These are phyloP conservation scores for Buphagus erythrorhynchus DNA, from an alignment of 2,797 vertebrate species.

Conservation along the genomic window DNA sequence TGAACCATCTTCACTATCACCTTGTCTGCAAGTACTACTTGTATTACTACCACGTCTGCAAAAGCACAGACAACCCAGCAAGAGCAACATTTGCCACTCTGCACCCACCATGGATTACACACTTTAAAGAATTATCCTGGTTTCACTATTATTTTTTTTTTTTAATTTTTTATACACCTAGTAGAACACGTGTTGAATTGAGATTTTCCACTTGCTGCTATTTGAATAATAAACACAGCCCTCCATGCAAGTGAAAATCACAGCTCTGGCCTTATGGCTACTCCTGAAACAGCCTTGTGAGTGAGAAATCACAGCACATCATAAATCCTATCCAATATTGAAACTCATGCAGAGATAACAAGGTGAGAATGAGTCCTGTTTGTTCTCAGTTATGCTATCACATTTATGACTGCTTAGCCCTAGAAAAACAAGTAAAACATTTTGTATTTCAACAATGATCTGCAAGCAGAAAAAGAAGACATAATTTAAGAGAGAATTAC, in stretches of 20 bases:
- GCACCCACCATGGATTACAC: neutral
- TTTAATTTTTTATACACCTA: neutral
- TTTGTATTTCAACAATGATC: neutral
- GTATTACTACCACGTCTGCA: neutral
- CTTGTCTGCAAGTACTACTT: neutral
- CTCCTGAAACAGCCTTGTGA: neutral
- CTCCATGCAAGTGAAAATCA: neutral
- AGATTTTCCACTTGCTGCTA: neutral
- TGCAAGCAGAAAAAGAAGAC: neutral
- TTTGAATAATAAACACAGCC: neutral
- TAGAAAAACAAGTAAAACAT: neutral
- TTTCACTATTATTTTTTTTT: neutral
- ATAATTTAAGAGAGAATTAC: neutral
- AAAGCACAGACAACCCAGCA: neutral
- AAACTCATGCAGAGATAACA: neutral
- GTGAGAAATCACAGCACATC: neutral
- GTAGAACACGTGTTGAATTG: neutral
- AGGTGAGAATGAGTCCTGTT: neutral
- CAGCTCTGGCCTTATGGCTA: neutral
- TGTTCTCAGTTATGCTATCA: slow-evolving; percentile 23
- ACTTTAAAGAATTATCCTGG: neutral
- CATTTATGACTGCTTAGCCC: slow-evolving; percentile 5
- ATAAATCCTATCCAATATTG: neutral
- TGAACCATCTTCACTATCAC: neutral
- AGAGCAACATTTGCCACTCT: neutral